Percentiles rank a stretch among this genome's conserved stretches.
phyloP scores from a whole-genome alignment of 23 tunicate genomes.

The Ascidia mentula region DNA sequence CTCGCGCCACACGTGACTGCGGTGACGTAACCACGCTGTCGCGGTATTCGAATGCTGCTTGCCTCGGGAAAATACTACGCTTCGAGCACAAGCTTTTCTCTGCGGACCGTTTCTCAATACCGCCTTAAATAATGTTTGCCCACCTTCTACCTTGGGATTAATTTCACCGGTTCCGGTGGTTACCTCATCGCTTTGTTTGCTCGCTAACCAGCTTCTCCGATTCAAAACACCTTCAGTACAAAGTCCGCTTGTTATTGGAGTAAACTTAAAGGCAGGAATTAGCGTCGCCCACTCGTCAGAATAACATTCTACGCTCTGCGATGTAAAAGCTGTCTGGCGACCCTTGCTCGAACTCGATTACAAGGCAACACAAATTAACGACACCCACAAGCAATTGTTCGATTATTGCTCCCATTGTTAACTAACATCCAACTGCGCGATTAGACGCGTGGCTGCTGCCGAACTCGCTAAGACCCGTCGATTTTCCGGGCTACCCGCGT shows the following conservation, averaged over 20 bases:
- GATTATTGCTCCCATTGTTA: not conserved
- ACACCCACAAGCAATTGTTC: not conserved
- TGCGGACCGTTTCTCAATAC: not conserved
- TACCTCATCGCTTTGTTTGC: not conserved
- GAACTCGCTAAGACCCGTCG: not conserved
- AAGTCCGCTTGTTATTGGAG: no score
- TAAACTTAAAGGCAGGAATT: not conserved
- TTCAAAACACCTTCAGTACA: not conserved
- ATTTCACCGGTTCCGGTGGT: not conserved
- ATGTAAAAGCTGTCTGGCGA: not conserved
- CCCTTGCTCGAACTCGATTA: not conserved
- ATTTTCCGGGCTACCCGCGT: not conserved
- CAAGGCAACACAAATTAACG: not conserved
- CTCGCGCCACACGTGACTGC: constrained; percentile 6
- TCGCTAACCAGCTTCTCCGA: not conserved
- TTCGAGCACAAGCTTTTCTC: not conserved
- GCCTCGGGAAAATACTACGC: constrained; percentile 1
- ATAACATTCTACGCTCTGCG: not conserved
- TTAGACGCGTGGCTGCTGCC: constrained; percentile 15
- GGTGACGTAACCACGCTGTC: constrained; percentile 11
- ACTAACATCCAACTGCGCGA: constrained; percentile 5
- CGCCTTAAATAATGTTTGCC: not conserved
- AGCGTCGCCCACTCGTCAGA: no score
- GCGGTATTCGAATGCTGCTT: not conserved
- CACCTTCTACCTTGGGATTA: not conserved